Evolutionary conservation across 2,888 invertebrate genomes (phyloP), one percentile per base, ranked within the genome.

Genomic region (Himalopsyche anomala): DNA sequence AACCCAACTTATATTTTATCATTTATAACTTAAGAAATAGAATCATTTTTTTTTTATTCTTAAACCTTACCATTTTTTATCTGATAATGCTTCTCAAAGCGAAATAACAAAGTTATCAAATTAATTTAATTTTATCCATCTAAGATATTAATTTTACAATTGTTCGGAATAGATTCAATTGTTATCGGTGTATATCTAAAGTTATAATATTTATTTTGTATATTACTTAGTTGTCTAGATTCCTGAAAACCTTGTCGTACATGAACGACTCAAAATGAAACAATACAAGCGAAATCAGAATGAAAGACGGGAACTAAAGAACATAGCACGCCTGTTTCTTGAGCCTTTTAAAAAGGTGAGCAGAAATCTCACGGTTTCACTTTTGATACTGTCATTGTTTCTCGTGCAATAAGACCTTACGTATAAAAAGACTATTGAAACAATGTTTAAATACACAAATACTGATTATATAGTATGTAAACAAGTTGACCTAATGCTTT

Each of bases 311-410:
- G 85, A 85, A 85, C 82, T 45, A 80, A 42, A 6, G 9, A 45
- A 51, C n/a, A 19, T 40, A 69, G 42, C n/a, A 40, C 51, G 82
- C 51, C 69, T 54, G 85, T 55, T 74, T 69, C 81, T 74, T 82
- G 51, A 85, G 81, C 56, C 84, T 81, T 69, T 80, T 83, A 87
- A 85, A 83, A 85, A 85, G 74, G 81, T 82, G 84, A 69, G 80
- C 45, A 85, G 85, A 87, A 85, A 86, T 88, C 88, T 85, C 88
- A 88, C 88, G 88, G 83, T 88, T 88, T 88, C 88, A 85, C 88
- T 88, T 88, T 87, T 87, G 87, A 87, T 88, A 87, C 81, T 86
- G 87, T 87, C 84, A 81, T 87, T 87, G 87, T 87, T 85, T 84
- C 11, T 36, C 11, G 38, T 74, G 15, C 38, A 28, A 12, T 74